Evolutionary conservation across 2,797 vertebrate species (phyloP), one percentile per base, ranked within the genome.

Genomic region (Sparidentex hasta): DNA sequence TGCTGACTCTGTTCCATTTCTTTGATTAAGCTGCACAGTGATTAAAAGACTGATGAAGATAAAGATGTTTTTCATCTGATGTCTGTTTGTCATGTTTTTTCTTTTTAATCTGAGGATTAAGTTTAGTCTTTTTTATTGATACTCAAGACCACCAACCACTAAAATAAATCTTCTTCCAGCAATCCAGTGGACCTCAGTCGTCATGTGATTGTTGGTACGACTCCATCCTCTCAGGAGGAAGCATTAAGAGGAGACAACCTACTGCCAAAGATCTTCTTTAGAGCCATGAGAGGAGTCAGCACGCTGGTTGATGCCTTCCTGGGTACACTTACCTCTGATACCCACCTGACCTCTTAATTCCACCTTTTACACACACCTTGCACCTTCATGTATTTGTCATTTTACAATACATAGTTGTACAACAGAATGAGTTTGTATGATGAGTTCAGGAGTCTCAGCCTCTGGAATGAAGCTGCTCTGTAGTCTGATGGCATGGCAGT

Each of bases 181-280:
- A 98, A 98, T 90, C 97, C 97, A 0, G 97, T 97, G 95, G 97
- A 98, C 91, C 95, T 98, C 82, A 96, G 96, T 92, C 96, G 95
- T 7, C 29, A 4, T 0, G 18, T 5, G 16, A 59, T 27, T 23
- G 64, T 29, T n/a, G 61, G 57, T 43, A 46, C 29, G 2, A 21
- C 3, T 86, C 96, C 95, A 55, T 96, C 96, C 90, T 96, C 96
- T 93, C 97, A 96, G 93, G 97, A 97, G 87, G 96, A 97, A 92
- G 9, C 23, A 0, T 95, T 96, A 2, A 55, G 69, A 66, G 51
- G 27, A 65, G 76, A 72, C 90, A 95, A 95, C 90, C 96, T 97
- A 87, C 95, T 97, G 90, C 97, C 97, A 90, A 95, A 96, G 48
- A 97, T 97, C 94, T 97, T 98, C 95, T 97, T 96, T 87, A 96